Evolutionary conservation across 2,113 vertebrate genomes (phyloP), one percentile per base, ranked within the genome.

Genomic region (Otus sunia): DNA sequence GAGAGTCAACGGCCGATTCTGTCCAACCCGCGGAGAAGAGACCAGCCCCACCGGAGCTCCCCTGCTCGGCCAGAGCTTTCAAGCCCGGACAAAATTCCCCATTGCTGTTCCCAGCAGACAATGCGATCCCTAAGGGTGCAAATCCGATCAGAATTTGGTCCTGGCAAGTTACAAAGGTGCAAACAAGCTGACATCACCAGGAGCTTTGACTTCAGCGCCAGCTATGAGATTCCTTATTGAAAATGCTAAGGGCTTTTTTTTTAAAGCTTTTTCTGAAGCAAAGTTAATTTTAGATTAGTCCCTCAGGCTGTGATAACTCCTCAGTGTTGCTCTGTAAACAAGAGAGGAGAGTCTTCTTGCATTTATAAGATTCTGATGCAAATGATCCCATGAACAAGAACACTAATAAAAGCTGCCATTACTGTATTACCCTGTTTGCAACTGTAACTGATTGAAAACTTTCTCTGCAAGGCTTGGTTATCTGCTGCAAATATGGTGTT

Each of bases 281-380:
- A 96, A 96, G 92, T 90, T 94, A 96, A 96, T 88, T 97, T 97
- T 82, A 82, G 93, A 94, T 97, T 94, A 95, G 95, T 97, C 96
- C 97, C 94, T 97, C 90, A 94, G 96, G 85, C 91, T 92, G 87
- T 97, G 97, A 97, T 97, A 97, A 96, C 96, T 97, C 97, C 86
- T 94, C 96, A 97, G 97, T 90, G 94, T 91, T 96, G 93, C 88
- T 97, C 95, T 94, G 96, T 96, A 97, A 97, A 97, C 93, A 97
- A 98, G 71, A 76, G 86, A 92, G 80, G 86, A 88, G 92, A 96
- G 96, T 78, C 96, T 97, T 97, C 90, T 95, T 92, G 86, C 95
- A 89, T 37, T 72, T 95, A 34, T 88, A 80, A 86, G 95, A 94
- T 71, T 93, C 75, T 80, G 94, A 92, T 96, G 97, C 88, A 96